Evolutionary conservation across 2,888 invertebrate species (phyloP).

Genomic region (Tolmerus cingulatus): DNA sequence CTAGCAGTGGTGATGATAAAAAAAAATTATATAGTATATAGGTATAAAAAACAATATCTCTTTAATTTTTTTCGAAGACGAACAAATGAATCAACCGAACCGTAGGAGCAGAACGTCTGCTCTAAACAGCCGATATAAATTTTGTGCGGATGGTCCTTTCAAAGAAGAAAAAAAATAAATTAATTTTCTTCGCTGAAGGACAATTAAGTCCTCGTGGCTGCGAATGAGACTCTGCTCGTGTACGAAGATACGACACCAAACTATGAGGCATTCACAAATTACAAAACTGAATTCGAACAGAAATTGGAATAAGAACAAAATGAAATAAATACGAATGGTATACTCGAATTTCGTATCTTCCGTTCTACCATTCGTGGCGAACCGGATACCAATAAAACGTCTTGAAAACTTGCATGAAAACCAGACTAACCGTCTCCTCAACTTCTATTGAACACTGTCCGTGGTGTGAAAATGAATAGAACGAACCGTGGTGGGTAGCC

Average conservation of each 20-base stretch:
- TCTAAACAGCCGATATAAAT: background rate
- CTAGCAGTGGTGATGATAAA: background rate
- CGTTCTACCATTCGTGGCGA: background rate
- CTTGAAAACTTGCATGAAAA: background rate
- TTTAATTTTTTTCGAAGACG: background rate
- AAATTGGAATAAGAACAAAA: too few relatives aligned
- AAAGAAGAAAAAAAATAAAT: background rate
- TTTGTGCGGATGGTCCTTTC: background rate
- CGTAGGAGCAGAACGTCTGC: background rate
- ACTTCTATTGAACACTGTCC: background rate
- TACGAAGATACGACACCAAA: background rate
- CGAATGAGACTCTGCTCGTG: background rate
- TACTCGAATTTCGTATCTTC: background rate
- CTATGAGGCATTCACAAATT: constrained; percentile 2
- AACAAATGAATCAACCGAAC: background rate
- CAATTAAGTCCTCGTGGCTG: background rate
- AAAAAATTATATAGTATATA: background rate
- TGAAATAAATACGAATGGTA: background rate
- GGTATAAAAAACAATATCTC: background rate
- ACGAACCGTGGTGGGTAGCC: background rate
- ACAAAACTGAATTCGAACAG: constrained; percentile 3
- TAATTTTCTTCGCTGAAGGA: background rate
- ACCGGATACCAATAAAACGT: background rate
- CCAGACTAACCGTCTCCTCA: constrained; percentile 6
- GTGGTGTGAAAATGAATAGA: background rate